phyloP scores from a whole-genome alignment of 2,888 invertebrate species.

The Hydraecia micacea region DNA sequence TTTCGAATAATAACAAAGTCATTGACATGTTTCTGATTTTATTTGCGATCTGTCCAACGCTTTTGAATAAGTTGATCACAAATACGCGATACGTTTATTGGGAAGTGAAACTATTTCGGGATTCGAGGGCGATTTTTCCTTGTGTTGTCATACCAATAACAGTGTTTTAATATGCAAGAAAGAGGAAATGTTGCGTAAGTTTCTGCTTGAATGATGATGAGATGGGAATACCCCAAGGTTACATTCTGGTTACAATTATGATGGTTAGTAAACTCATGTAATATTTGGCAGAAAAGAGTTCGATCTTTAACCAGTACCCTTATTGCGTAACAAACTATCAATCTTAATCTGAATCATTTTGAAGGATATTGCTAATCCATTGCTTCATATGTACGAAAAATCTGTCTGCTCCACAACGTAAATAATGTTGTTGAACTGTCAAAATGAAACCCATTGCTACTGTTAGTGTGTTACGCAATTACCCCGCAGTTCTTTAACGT shows the following conservation, averaged over 20 bases:
- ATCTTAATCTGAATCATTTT: no score
- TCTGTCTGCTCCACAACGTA: no score
- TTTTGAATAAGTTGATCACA: conserved; percentile 32
- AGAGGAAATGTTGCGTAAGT: not conserved
- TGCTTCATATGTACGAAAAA: no score
- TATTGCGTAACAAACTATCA: no score
- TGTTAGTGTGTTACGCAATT: no score
- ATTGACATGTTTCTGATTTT: conserved; percentile 4
- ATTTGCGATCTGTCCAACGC: conserved; percentile 28
- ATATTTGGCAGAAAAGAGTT: not conserved
- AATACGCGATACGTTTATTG: not conserved
- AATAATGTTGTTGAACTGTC: no score
- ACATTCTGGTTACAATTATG: not conserved
- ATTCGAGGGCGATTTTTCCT: not conserved
- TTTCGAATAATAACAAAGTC: conserved; percentile 30
- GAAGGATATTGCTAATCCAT: no score
- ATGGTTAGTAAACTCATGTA: not conserved
- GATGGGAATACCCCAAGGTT: conserved; percentile 12
- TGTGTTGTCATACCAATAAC: not conserved
- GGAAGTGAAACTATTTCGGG: not conserved
- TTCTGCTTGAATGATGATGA: not conserved
- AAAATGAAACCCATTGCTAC: no score
- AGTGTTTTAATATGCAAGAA: not conserved
- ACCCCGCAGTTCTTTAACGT: not conserved
- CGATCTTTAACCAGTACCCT: not conserved